Conservation (phyloP, 1,140 invertebrate genomes). For the Phocides pigmalion region DNA sequence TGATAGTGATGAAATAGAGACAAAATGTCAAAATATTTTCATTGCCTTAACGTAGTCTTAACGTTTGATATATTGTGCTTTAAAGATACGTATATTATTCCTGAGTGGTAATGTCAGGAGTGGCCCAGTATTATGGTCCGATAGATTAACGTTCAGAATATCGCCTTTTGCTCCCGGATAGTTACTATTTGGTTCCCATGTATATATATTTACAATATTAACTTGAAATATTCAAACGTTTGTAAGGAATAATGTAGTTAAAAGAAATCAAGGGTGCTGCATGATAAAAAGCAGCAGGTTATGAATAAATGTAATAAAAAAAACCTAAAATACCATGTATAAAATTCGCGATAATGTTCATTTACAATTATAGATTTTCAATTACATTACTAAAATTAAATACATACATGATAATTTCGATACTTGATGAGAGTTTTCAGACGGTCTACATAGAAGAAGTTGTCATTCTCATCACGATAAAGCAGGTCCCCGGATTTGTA, state of each 20-base stretch:
- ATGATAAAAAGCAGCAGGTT: no score
- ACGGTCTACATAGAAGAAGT: conserved; percentile 88
- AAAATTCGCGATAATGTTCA: no score
- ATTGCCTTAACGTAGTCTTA: background rate
- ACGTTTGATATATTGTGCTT: background rate
- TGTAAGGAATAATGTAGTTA: no score
- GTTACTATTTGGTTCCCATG: no score
- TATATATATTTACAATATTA: no score
- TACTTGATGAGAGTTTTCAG: conserved; percentile 92
- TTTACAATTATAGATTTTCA: no score
- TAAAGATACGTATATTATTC: background rate
- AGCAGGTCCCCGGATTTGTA: conserved; percentile 89
- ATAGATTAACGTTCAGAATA: conserved; percentile 25
- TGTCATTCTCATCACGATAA: conserved; percentile 86
- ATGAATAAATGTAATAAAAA: no score
- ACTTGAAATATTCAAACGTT: no score
- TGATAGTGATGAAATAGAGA: conserved; percentile 1
- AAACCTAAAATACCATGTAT: no score
- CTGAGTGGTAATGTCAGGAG: background rate
- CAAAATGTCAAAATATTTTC: conserved; percentile 12
- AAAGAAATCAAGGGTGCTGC: no score
- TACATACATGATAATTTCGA: conserved; percentile 61
- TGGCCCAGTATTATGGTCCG: conserved; percentile 38
- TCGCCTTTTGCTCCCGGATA: no score
- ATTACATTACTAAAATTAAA: background rate